Base-by-base conservation (phyloP, 2,888 invertebrate species). In the Neoaliturus tenellus region DNA sequence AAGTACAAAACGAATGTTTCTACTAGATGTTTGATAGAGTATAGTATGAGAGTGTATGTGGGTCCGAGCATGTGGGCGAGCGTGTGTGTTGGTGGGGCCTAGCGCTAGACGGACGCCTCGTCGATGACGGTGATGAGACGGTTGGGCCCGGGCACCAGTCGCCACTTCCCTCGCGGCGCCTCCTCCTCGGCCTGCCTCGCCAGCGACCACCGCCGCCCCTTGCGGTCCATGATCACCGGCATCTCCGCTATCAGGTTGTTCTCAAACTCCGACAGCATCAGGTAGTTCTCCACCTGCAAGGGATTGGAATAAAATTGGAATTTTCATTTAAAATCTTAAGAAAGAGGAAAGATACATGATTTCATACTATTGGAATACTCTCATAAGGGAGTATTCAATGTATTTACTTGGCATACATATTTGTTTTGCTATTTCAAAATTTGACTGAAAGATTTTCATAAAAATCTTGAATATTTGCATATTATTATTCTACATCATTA, bases 191-290 rank as follows among this genome's bases (percentile, higher is more conserved):
- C 89, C 86, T 89, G 92, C 86, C 92, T 92, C 1, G 95, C 95
- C 84, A 95, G 91, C 14, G 95, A 95, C 95, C 95, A 95, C 71
- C 95, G 92, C 67, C 95, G 91, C 17, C 94, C 94, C 85, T 94
- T 94, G 62, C 95, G 92, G 89, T 95, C 95, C 90, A 94, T 93
- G 88, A 95, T 91, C 88, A 94, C 94, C 25, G 95, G 95, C 91
- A 95, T 92, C 90, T 96, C 96, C 0, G 95, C 95, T 88, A 95
- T 95, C 84, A 96, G 91, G 90, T 96, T 96, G 91, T 96, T 96
- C 90, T 96, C 96, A 90, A 96, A 96, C 90, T 96, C 96, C 88
- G 96, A 96, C 86, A 96, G 92, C 96, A 96, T 96, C 88, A 96
- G 91, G 90, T 96, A 96, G 91, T 96, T 96, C 90, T 96, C 96